A percentile compares a stretch with the other conserved stretches of the same genome.
phyloP scores from a whole-genome alignment of 2,888 invertebrate genomes.

The Synergus japonicus region DNA sequence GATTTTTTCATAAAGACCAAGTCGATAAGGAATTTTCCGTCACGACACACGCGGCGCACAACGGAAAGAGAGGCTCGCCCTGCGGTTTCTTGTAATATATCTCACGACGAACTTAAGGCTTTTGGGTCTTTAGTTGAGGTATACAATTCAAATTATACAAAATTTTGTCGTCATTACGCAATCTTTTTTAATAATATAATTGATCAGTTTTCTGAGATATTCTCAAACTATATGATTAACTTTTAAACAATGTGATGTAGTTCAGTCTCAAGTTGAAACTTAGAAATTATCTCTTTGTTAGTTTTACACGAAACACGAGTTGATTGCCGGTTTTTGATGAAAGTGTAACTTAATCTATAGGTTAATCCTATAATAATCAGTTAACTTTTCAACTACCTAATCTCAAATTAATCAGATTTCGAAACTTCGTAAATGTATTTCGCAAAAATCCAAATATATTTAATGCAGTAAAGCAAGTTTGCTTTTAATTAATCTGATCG shows the following conservation, averaged over 20 bases:
- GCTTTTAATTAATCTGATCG: neutral
- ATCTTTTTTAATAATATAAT: too few species aligned
- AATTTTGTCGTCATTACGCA: too few species aligned
- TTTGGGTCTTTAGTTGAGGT: neutral
- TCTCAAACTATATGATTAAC: neutral
- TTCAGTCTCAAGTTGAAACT: neutral
- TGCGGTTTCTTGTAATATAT: slow-evolving; percentile 44
- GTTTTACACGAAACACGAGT: neutral
- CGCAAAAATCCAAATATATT: neutral
- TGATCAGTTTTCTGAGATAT: too few species aligned
- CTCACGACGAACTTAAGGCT: slow-evolving; percentile 42
- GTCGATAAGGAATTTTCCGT: slow-evolving; percentile 66
- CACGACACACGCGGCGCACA: slow-evolving; percentile 52
- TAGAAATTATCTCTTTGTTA: neutral
- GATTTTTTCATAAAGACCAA: slow-evolving; percentile 60
- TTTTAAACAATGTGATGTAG: neutral
- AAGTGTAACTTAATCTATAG: neutral
- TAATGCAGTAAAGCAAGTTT: neutral
- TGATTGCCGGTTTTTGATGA: neutral
- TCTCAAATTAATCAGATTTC: neutral
- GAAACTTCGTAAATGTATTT: slow-evolving; percentile 4
- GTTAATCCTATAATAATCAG: neutral
- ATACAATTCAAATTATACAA: too few species aligned
- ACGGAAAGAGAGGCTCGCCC: slow-evolving; percentile 24
- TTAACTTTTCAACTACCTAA: neutral